Evolutionary conservation across 2,113 vertebrate genomes (phyloP).

Genomic region (Callithrix jacchus): DNA sequence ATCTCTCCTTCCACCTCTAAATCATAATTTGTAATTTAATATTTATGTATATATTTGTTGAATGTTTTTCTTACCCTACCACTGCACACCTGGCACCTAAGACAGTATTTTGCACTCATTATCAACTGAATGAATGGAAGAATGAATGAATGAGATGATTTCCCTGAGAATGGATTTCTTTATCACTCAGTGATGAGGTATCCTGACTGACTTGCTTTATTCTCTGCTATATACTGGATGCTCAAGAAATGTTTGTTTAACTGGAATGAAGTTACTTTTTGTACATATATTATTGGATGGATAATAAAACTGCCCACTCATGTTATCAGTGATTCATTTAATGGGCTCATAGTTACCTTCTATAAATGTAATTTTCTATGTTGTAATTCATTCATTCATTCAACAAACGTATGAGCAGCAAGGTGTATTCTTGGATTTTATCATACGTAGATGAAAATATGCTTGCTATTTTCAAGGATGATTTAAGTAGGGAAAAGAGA

Average conservation of each 20-base stretch:
- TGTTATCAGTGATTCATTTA: neutral
- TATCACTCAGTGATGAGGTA: neutral
- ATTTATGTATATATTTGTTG: neutral
- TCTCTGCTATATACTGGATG: neutral
- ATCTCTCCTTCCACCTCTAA: neutral
- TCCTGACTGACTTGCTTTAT: neutral
- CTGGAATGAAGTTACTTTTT: neutral
- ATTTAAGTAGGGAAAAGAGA: neutral
- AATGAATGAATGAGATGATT: neutral
- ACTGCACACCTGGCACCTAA: neutral
- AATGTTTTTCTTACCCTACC: neutral
- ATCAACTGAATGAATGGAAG: neutral
- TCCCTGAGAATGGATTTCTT: slow-evolving; percentile 29
- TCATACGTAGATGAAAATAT: neutral
- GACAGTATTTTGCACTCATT: neutral
- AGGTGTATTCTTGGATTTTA: neutral
- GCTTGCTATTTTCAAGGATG: neutral
- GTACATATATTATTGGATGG: neutral
- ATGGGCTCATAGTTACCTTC: neutral
- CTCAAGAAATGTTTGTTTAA: neutral
- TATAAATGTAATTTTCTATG: neutral
- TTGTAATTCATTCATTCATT: neutral
- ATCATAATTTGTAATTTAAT: neutral
- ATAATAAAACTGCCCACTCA: neutral
- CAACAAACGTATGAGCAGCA: neutral